These are phyloP conservation scores for Paramormyrops kingsleyae DNA, from an alignment of 2,113 vertebrate species.

Conservation along the genomic window DNA sequence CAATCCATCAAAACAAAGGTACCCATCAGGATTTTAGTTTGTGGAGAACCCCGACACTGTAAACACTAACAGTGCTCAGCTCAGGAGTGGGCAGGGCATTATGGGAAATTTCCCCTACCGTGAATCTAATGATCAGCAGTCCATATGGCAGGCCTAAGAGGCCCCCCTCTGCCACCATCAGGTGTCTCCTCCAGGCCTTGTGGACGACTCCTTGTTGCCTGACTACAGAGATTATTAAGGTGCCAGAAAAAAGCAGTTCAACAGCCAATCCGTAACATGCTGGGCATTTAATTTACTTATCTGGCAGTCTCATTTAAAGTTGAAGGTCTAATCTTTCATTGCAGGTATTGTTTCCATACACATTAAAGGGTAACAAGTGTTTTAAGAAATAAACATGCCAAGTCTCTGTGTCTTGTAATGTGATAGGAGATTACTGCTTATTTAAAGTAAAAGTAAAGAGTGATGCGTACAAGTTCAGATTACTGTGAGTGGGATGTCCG, in stretches of 20 bases:
- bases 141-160: conserved; percentile 45
- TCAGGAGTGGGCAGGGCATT: conserved; percentile 20
- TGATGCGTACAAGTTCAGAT: background rate
- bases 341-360: background rate
- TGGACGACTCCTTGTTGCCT: conserved; percentile 44
- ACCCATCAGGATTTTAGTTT: conserved; percentile 31
- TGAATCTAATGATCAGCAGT: conserved; percentile 46
- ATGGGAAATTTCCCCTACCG: conserved; percentile 39
- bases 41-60: conserved; percentile 31
- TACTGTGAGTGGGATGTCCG: background rate
- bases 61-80: background rate
- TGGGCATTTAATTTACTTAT: background rate
- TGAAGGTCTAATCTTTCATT: background rate
- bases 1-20: conserved; percentile 55
- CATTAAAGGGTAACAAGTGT: background rate
- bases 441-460: background rate
- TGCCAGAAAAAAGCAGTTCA: conserved; percentile 39
- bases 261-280: conserved; percentile 27
- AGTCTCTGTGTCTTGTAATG: background rate
- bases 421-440: background rate
- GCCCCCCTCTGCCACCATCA: conserved; percentile 41
- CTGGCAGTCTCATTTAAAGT: background rate
- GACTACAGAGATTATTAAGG: conserved; percentile 55
- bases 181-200: conserved; percentile 34
- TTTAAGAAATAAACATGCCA: background rate